Evolutionary conservation across 2,888 invertebrate genomes (phyloP).

Genomic region (Eupsilia transversa): DNA sequence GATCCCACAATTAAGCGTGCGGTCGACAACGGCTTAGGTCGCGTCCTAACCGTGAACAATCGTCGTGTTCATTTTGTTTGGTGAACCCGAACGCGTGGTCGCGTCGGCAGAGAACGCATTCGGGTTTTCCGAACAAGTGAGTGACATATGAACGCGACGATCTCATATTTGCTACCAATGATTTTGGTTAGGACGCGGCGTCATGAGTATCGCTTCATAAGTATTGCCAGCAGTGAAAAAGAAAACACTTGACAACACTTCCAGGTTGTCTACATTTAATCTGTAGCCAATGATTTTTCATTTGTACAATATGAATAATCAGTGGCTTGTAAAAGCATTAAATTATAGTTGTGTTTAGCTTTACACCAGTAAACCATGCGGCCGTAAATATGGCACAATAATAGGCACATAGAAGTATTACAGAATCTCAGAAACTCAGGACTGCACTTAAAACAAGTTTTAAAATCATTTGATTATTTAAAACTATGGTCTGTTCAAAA

Average conservation of each 20-base stretch:
- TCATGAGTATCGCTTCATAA: slow-evolving; percentile 4
- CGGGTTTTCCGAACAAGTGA: not conserved
- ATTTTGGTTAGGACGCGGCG: not conserved
- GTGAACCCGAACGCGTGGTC: not conserved
- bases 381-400: slow-evolving; percentile 6
- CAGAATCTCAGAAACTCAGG: not conserved
- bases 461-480: too few relatives aligned
- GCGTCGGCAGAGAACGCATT: not conserved
- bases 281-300: slow-evolving; percentile 84
- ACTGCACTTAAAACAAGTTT: not conserved
- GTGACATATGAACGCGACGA: not conserved
- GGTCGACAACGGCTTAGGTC: not conserved
- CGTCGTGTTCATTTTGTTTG: not conserved
- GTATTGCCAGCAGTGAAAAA: slow-evolving; percentile 48
- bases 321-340: slow-evolving; percentile 75
- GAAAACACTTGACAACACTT: slow-evolving; percentile 76
- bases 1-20: not conserved
- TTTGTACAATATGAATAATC: slow-evolving; percentile 79
- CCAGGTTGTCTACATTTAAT: slow-evolving; percentile 68
- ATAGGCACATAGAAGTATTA: too few relatives aligned
- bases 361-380: not conserved
- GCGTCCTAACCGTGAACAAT: too few relatives aligned
- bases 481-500: not conserved
- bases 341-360: slow-evolving; percentile 24
- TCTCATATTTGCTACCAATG: not conserved